Base-by-base conservation (phyloP, 2,888 invertebrate genomes). In the Strigamia crassipes region DNA sequence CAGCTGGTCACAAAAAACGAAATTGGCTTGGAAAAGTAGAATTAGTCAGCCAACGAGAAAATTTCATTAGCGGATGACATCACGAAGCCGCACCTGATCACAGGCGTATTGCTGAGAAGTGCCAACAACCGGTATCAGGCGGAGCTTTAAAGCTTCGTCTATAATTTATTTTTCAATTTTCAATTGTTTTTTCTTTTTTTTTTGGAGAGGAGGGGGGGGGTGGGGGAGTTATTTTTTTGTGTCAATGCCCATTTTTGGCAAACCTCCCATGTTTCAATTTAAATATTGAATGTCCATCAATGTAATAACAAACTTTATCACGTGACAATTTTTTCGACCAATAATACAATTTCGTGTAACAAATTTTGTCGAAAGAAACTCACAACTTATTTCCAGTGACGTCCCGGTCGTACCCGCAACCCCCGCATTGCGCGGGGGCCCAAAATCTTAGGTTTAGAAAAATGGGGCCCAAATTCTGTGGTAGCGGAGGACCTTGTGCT, bases 11-110 rank as follows among this genome's bases (percentile, higher is more conserved):
- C 73, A 73, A 73, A 27, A 73, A 73, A 73, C 73, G 73, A 73
- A 73, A 73, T 73, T 73, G 73, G 73, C 73, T 73, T 23, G 73
- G 27, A 73, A 66, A 31, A 73, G 27, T 73, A 73, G 73, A 73
- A 73, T 73, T 73, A 73, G 73, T 73, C 27, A 73, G 73, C 73
- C 73, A 73, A 73, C 73, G 73, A 31, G 73, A 73, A 73, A 73
- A 73, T 73, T 73, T 73, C 73, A 73, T 73, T 73, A 73, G 73
- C n/a, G 73, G 73, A 73, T 73, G 73, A 73, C 73, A 73, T 27
- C 73, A 31, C 10, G 31, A 56, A 73, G 31, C 73, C 31, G 73
- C 73, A 73, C 73, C 73, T 73, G 73, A 73, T 73, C 73, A 15
- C 73, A 73, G 8, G 15, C 73, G 73, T 73, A 73, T 73, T 73